Evolutionary conservation across 2,888 invertebrate species (phyloP).

Genomic region (Stictocephala bisonia): DNA sequence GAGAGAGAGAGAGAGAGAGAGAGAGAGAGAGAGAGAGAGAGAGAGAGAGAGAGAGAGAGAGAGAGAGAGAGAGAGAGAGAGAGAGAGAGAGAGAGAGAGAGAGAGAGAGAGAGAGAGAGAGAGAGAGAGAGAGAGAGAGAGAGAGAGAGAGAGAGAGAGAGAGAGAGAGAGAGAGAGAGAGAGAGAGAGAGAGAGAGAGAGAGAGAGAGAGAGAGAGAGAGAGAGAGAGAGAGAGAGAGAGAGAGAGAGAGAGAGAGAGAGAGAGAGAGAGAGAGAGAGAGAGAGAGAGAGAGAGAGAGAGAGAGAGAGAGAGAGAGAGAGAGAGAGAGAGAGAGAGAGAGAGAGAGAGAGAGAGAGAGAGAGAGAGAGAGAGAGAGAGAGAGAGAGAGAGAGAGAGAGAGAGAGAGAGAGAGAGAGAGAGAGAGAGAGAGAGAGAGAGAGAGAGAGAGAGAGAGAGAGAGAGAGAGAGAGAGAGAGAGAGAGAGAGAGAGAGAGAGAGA

Average conservation of each 20-base stretch:
- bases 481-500: conserved; percentile 1
- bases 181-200: conserved; percentile 9
- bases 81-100: conserved; percentile 9
- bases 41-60: conserved; percentile 6
- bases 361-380: not conserved
- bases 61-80: conserved; percentile 9
- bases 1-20: not conserved
- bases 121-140: conserved; percentile 9
- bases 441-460: not conserved
- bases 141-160: conserved; percentile 9
- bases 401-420: not conserved
- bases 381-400: conserved; percentile 13
- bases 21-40: not conserved
- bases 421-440: not conserved
- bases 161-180: conserved; percentile 13
- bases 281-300: conserved; percentile 13
- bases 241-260: conserved; percentile 9
- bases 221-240: conserved; percentile 13
- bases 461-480: not conserved
- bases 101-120: conserved; percentile 13
- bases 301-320: conserved; percentile 9
- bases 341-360: too few relatives aligned
- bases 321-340: too few relatives aligned
- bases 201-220: conserved; percentile 9
- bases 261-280: conserved; percentile 9